Evolutionary conservation across 2,113 vertebrate genomes (phyloP), one percentile per base, ranked within the genome.

Genomic region (Ploceus nigricollis): DNA sequence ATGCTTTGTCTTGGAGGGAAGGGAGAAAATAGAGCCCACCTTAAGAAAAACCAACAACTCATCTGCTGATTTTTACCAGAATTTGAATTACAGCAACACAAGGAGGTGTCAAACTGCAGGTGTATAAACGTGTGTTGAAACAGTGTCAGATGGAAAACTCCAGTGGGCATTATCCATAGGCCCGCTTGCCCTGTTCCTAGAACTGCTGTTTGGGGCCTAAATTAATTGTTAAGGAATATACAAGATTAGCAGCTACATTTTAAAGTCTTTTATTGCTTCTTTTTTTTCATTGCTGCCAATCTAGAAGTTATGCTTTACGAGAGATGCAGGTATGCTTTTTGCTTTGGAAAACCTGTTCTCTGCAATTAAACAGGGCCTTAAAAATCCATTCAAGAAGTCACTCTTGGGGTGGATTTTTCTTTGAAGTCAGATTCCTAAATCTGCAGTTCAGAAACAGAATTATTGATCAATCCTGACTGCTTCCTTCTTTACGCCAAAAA

Each of bases 181-280:
- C 23, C 28, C 0, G 0, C 28, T 51, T 42, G 44, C 10, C 44
- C 13, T 22, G 15, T 31, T 73, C 28, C n/a, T n/a, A n/a, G n/a
- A 85, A 44, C 23, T 23, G 21, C 30, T 15, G 6, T 2, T 82
- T 66, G 7, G 35, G 18, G 48, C 28, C 53, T 69, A 30, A 64
- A 45, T 25, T 54, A 72, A 47, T 37, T 48, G 37, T n/a, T 82
- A 87, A 16, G 11, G 24, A 83, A 51, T 6, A 87, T 33, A 30
- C 39, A 45, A 33, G 40, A 10, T 58, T 22, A 63, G 42, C 8
- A 89, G 20, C 37, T 70, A 7, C 9, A 56, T 45, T 72, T 76
- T 73, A 80, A 91, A 91, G 39, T 21, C 54, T 82, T 44, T 54
- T 77, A 57, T 10, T 85, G 23, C 72, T 94, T 35, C 63, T 45